Conservation (phyloP, 92 coral and sea anemone genomes). For the Phymanthus crucifer region DNA sequence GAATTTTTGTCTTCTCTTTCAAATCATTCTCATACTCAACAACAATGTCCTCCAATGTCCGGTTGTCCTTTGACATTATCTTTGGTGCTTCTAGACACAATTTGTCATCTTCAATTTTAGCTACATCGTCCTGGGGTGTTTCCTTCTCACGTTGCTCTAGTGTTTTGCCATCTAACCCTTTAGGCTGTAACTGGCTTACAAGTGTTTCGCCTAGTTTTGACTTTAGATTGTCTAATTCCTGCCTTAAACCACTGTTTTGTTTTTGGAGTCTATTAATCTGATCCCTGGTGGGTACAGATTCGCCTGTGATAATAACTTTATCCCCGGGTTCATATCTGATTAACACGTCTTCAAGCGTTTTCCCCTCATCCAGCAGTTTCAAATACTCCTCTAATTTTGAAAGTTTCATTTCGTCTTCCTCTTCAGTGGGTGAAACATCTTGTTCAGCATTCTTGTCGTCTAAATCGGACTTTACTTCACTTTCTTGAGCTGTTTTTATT, state of each 20-base stretch:
- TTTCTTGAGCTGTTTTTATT: neutral
- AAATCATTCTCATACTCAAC: constrained; percentile 60
- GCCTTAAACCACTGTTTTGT: neutral
- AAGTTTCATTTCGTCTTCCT: neutral
- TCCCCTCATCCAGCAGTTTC: constrained; percentile 34
- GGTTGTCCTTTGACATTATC: constrained; percentile 43
- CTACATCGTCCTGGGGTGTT: neutral
- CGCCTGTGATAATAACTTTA: constrained; percentile 17
- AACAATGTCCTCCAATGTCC: constrained; percentile 58
- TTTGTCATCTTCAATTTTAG: neutral
- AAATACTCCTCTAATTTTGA: constrained; percentile 2
- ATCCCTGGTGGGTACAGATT: neutral
- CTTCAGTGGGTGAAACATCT: neutral
- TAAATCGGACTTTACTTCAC: neutral
- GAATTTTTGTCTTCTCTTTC: neutral
- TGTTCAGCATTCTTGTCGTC: neutral
- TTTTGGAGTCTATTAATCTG: neutral
- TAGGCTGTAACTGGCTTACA: constrained; percentile 2
- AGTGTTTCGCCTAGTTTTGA: constrained; percentile 13
- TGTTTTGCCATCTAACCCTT: neutral
- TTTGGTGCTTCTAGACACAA: constrained; percentile 34
- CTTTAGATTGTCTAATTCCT: neutral
- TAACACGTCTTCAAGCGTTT: constrained; percentile 49
- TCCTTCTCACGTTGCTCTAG: neutral
- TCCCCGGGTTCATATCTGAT: constrained; percentile 32